A percentile compares a stretch with the other conserved stretches of the same genome.
Conservation (phyloP, 2,888 invertebrate species). For the Anoncus sp. region DNA sequence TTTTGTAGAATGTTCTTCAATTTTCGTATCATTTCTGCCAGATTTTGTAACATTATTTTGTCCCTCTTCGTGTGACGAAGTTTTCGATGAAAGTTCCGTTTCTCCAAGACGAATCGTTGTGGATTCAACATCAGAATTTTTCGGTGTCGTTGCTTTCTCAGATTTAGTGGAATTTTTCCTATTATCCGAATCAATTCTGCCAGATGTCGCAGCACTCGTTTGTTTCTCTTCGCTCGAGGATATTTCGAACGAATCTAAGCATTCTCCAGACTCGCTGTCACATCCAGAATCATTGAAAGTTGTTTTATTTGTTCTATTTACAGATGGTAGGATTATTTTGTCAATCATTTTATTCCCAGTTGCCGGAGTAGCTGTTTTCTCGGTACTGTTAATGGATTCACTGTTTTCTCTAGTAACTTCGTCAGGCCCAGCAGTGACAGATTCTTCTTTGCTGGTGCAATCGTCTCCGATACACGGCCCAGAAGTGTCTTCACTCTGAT, state of each 20-base stretch:
- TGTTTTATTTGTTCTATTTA: neutral
- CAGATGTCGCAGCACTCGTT: neutral
- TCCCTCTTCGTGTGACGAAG: neutral
- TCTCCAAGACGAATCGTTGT: too few relatives aligned
- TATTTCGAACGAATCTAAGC: neutral
- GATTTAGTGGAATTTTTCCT: neutral
- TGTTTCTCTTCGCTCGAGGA: neutral
- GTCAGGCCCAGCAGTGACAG: neutral
- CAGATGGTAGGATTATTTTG: neutral
- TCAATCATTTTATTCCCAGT: conserved; percentile 1
- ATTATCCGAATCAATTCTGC: neutral
- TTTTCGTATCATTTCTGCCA: neutral
- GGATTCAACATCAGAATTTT: neutral
- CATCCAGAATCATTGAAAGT: conserved; percentile 18
- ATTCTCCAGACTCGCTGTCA: conserved; percentile 7
- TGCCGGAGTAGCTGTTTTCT: neutral
- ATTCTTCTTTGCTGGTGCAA: conserved; percentile 10
- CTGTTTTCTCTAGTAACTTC: neutral
- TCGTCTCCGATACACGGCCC: conserved; percentile 8
- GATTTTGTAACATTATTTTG: neutral
- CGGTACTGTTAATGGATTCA: neutral
- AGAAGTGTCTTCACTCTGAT: neutral
- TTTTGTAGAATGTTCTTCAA: too few relatives aligned
- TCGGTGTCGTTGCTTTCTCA: neutral
- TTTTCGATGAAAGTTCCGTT: neutral